Conservation (phyloP, 2,797 vertebrate genomes). For the Varecia variegata region DNA sequence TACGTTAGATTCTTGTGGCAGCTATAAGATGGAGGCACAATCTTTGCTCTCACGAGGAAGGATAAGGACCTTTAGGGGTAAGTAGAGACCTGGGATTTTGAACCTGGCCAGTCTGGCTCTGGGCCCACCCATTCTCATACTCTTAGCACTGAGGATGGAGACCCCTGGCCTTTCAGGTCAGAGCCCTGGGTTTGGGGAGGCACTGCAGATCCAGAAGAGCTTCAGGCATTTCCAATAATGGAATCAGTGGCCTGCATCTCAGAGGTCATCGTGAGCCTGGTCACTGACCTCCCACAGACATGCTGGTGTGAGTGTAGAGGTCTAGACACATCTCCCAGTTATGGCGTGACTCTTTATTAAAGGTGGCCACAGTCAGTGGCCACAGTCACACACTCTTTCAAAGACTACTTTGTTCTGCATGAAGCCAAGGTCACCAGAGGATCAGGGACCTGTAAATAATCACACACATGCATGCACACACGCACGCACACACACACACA, state of each 20-base stretch:
- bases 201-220: not conserved
- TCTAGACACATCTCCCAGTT: not conserved
- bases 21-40: fast-evolving
- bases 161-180: not conserved
- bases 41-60: not conserved
- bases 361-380: not conserved
- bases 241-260: not conserved
- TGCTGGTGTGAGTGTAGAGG: not conserved
- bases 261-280: fast-evolving
- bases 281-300: not conserved
- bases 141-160: not conserved
- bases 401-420: not conserved
- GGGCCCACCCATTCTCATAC: not conserved
- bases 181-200: not conserved
- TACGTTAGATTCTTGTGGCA: not conserved
- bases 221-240: not conserved
- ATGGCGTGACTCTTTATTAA: not conserved
- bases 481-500: too few relatives aligned
- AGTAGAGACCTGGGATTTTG: not conserved
- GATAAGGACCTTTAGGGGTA: not conserved
- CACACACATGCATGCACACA: too few relatives aligned
- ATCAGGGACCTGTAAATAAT: not conserved
- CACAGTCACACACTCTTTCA: not conserved
- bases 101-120: not conserved
- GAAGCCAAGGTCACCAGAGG: not conserved